Evolutionary conservation across 2,113 vertebrate genomes (phyloP).

Genomic region (Isichthys henryi): DNA sequence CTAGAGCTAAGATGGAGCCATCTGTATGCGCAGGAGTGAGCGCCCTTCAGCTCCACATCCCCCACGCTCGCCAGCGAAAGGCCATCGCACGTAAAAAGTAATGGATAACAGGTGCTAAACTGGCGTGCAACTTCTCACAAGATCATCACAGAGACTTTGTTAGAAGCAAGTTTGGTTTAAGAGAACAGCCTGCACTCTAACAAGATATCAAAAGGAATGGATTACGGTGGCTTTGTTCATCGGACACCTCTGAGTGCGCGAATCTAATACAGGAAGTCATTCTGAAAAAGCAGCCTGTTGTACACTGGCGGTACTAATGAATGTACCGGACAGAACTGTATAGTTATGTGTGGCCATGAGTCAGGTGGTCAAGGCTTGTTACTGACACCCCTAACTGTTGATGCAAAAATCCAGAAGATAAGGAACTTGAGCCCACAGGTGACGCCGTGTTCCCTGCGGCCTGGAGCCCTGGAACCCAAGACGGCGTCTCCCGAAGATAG

Average conservation of each 20-base stretch:
- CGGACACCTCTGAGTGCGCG: background rate
- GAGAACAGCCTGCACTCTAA: background rate
- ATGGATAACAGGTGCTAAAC: background rate
- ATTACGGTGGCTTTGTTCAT: background rate
- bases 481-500: background rate
- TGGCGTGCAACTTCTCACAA: background rate
- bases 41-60: background rate
- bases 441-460: background rate
- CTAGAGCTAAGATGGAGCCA: background rate
- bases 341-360: background rate
- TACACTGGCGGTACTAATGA: background rate
- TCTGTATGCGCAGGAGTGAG: background rate
- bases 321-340: background rate
- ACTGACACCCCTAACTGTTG: background rate
- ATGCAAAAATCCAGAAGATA: background rate
- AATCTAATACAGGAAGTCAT: background rate
- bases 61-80: background rate
- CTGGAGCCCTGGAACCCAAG: background rate
- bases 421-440: background rate
- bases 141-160: background rate
- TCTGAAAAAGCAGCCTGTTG: background rate
- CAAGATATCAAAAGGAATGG: background rate
- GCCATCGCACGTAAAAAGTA: background rate
- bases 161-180: background rate
- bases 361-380: background rate